Base-by-base conservation (phyloP, 2,113 vertebrate genomes). In the Oryzias melastigma region DNA sequence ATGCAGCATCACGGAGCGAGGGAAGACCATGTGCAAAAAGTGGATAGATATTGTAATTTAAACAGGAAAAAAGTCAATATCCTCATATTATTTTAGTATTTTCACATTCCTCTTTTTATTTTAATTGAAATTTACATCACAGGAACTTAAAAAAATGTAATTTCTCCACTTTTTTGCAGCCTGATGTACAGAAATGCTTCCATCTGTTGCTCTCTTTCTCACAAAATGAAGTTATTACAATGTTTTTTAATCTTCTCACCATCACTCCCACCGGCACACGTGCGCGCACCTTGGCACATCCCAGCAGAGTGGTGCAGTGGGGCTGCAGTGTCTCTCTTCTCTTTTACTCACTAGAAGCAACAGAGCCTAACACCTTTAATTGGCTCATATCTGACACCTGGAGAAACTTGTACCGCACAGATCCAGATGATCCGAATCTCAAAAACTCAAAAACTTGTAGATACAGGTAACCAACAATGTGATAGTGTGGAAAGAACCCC, bases 301-400 rank as follows among this genome's bases (percentile, higher is more conserved):
- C 53, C 62, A 75, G 62, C 71, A 80, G 62, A 83, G 62, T 88
- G 85, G 27, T 84, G 83, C 87, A 87, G 66, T 84, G 75, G 70
- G 58, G 67, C 85, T 80, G 85, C 85, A 86, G 83, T 62, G 47
- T 43, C 59, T 73, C 51, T 61, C 52, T 53, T 56, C 35, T 25
- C 18, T 67, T 71, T 59, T 41, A 46, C 35, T 75, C 53, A 22
- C n/a, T 35, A 52, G 58, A 84, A 71, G 75, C 81, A 82, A 76
- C 81, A 77, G 75, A 82, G 83, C 71, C 15, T 72, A 59, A 81
- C 74, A 82, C 56, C 60, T 44, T 68, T 77, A 77, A 78, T 79
- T 81, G 78, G 68, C 62, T 80, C 22, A 52, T 46, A 68, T 29
- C 43, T 62, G 25, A 42, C 44, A 60, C 61, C 7, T 19, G 24